A percentile compares a stretch with the other conserved stretches of the same genome.
phyloP scores from a whole-genome alignment of 2,888 invertebrate genomes.

The Bruchidius siliquastri region DNA sequence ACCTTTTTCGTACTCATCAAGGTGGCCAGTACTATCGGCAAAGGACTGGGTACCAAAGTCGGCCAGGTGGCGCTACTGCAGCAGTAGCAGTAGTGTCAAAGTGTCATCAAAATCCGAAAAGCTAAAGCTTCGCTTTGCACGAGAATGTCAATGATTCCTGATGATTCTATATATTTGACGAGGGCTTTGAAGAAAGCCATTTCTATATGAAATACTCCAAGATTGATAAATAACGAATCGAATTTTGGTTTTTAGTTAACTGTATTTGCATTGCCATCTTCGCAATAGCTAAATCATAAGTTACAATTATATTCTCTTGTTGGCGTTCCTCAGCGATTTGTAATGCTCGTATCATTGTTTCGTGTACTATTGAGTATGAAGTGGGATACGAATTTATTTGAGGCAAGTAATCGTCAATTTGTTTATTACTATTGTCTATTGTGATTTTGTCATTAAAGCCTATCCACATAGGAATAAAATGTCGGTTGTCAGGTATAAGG shows the following conservation, averaged over 20 bases:
- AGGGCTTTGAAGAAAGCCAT: neutral
- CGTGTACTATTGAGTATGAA: neutral
- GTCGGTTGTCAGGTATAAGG: too few species aligned
- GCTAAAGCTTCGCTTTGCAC: neutral
- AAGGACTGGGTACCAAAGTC: constrained; percentile 52
- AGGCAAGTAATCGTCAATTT: neutral
- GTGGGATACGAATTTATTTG: neutral
- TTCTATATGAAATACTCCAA: neutral
- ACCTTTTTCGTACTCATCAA: constrained; percentile 25
- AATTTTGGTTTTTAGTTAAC: neutral
- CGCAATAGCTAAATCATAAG: neutral
- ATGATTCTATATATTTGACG: neutral
- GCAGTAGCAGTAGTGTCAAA: constrained; percentile 49
- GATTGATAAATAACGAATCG: neutral
- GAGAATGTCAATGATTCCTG: neutral
- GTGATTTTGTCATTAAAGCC: neutral
- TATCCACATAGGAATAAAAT: neutral
- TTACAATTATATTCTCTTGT: neutral
- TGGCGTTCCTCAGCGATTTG: neutral
- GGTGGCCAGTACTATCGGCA: constrained; percentile 36
- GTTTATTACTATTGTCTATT: neutral
- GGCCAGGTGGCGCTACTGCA: constrained; percentile 51
- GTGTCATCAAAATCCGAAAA: too few species aligned
- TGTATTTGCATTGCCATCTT: neutral
- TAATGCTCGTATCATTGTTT: neutral